These are phyloP conservation scores for Atopsyche davidsoni DNA, from an alignment of 1,140 invertebrate species.

Conservation along the genomic window DNA sequence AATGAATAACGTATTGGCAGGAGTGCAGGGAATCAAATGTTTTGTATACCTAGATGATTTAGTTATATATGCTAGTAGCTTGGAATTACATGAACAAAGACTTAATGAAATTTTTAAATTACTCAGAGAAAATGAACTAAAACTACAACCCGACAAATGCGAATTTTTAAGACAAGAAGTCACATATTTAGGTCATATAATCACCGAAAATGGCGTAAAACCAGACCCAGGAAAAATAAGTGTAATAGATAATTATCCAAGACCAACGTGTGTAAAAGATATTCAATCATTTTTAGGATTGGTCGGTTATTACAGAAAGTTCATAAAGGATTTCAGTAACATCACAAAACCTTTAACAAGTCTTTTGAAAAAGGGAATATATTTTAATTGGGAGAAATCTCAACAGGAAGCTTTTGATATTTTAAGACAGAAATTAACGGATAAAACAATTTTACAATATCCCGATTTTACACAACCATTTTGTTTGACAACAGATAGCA, in stretches of 20 bases:
- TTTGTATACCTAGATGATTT: constrained; percentile 46
- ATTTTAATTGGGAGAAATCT: constrained; percentile 29
- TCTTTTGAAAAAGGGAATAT: constrained; percentile 31
- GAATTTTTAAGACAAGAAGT: constrained; percentile 42
- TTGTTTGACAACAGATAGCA: constrained; percentile 26
- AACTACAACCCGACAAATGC: constrained; percentile 45
- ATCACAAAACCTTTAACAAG: constrained; percentile 32
- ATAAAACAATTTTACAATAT: constrained; percentile 36
- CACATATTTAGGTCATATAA: constrained; percentile 43
- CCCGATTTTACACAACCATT: constrained; percentile 28
- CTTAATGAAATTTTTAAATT: constrained; percentile 36
- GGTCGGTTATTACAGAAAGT: constrained; percentile 34
- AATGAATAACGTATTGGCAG: constrained; percentile 32
- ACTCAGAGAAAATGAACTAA: constrained; percentile 37
- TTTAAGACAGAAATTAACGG: constrained; percentile 37
- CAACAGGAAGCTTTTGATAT: constrained; percentile 36
- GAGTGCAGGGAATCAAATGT: constrained; percentile 21
- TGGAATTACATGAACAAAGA: constrained; percentile 39
- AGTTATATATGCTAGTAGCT: constrained; percentile 14
- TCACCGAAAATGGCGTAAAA: constrained; percentile 37
- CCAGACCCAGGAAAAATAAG: constrained; percentile 39
- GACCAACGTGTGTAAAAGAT: constrained; percentile 35
- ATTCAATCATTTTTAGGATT: constrained; percentile 42
- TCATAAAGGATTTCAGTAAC: constrained; percentile 33
- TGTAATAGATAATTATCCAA: constrained; percentile 35